phyloP scores from a whole-genome alignment of 2,888 invertebrate genomes.

The Hemithea aestivaria region DNA sequence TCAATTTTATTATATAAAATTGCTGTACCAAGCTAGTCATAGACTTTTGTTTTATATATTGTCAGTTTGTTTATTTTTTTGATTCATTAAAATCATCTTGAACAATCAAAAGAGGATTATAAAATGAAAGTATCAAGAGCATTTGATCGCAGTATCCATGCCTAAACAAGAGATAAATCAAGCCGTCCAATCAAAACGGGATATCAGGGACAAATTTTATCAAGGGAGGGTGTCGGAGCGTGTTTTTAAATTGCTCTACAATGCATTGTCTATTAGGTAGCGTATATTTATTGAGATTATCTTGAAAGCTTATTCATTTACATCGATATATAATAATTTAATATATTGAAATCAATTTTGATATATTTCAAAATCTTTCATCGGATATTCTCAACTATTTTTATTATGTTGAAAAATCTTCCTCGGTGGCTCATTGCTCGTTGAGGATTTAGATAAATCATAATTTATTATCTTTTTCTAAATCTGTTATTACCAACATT shows the following conservation, averaged over 20 bases:
- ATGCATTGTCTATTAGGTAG: constrained; percentile 67
- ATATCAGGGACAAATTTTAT: constrained; percentile 74
- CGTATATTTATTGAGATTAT: constrained; percentile 38
- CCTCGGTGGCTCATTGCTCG: too few species aligned
- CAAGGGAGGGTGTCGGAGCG: constrained; percentile 62
- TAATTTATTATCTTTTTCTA: constrained; percentile 34
- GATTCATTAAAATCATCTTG: too few species aligned
- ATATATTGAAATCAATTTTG: too few species aligned
- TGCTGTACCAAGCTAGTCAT: too few species aligned
- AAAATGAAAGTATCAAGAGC: constrained; percentile 51
- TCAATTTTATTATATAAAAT: too few species aligned
- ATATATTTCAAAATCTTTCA: too few species aligned
- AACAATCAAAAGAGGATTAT: too few species aligned
- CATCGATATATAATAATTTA: neutral
- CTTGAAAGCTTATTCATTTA: constrained; percentile 1
- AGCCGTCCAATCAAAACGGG: constrained; percentile 74
- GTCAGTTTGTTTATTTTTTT: neutral
- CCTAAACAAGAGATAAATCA: constrained; percentile 75
- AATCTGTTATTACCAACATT: constrained; percentile 26
- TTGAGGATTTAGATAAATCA: constrained; percentile 20
- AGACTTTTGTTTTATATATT: too few species aligned
- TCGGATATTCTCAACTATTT: neutral
- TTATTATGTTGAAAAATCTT: neutral
- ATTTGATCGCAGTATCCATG: constrained; percentile 38
- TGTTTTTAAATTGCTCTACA: constrained; percentile 73